phyloP scores from a whole-genome alignment of 2,888 invertebrate species.

The Xestobium rufovillosum region DNA sequence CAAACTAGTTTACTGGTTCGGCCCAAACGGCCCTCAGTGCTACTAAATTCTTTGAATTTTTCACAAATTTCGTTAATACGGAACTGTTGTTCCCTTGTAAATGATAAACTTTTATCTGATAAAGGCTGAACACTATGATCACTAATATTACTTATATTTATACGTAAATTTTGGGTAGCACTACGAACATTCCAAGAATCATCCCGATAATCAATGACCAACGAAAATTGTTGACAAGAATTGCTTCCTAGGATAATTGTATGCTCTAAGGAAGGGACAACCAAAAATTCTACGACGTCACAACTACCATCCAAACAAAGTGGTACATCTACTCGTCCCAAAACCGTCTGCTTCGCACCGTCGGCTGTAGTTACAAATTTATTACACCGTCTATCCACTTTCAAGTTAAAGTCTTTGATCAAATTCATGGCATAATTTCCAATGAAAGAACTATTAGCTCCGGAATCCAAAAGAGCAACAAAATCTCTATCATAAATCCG shows the following conservation, averaged over 20 bases:
- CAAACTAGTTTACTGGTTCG: conserved; percentile 12
- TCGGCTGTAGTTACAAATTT: conserved; percentile 11
- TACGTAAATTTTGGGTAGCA: too few species aligned
- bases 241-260: conserved; percentile 10
- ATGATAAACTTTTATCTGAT: too few species aligned
- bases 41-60: conserved; percentile 14
- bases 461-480: too few species aligned
- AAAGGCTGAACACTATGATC: too few species aligned
- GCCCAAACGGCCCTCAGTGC: conserved; percentile 13
- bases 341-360: conserved; percentile 7
- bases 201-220: neutral
- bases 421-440: too few species aligned
- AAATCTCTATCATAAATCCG: too few species aligned
- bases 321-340: conserved; percentile 1
- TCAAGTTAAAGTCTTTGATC: too few species aligned
- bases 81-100: too few species aligned
- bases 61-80: conserved; percentile 8
- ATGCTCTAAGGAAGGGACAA: conserved; percentile 11
- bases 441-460: too few species aligned
- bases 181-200: neutral
- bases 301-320: conserved; percentile 4
- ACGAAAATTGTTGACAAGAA: conserved; percentile 5
- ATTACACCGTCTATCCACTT: too few species aligned
- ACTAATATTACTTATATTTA: too few species aligned
- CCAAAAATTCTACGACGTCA: neutral